phyloP scores from a whole-genome alignment of 2,797 vertebrate species.

The Brotula barbata region DNA sequence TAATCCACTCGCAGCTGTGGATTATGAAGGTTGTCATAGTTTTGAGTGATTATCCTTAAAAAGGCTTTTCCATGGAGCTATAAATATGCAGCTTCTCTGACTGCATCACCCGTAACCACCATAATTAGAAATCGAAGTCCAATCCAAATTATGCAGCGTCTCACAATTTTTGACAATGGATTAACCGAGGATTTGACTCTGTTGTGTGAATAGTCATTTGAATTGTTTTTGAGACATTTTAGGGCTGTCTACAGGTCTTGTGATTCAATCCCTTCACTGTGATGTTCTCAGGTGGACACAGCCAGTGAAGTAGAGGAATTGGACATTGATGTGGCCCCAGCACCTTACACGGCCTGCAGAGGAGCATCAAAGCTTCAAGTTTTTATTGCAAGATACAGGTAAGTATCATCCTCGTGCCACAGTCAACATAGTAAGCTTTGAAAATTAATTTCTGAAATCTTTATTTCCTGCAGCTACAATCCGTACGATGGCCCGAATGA shows the following conservation, averaged over 20 bases:
- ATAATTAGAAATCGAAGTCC: slow-evolving; percentile 35
- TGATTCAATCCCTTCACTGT: slow-evolving; percentile 12
- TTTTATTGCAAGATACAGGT: slow-evolving; percentile 97
- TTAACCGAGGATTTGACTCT: no score
- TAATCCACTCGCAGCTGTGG: slow-evolving; percentile 73
- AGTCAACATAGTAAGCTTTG: not conserved
- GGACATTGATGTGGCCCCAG: slow-evolving; percentile 89
- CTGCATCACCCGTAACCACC: slow-evolving; percentile 10
- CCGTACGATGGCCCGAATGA: slow-evolving; percentile 98
- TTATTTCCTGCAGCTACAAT: slow-evolving; percentile 85
- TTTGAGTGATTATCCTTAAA: slow-evolving; percentile 76
- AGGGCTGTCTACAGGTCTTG: not conserved
- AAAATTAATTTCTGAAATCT: not conserved
- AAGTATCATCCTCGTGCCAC: slow-evolving; percentile 8
- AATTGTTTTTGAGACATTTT: not conserved
- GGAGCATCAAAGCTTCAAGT: slow-evolving; percentile 91
- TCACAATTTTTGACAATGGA: no score
- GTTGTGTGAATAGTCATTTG: not conserved
- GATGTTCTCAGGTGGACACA: slow-evolving; percentile 88
- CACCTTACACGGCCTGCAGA: slow-evolving; percentile 80
- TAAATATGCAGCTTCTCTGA: slow-evolving; percentile 58
- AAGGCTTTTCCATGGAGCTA: slow-evolving; percentile 64
- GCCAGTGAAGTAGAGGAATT: slow-evolving; percentile 98
- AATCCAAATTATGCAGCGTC: no score
- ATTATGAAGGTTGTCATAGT: slow-evolving; percentile 78